Evolutionary conservation across 2,888 invertebrate species (phyloP).

Genomic region (Hypercompe scribonia): DNA sequence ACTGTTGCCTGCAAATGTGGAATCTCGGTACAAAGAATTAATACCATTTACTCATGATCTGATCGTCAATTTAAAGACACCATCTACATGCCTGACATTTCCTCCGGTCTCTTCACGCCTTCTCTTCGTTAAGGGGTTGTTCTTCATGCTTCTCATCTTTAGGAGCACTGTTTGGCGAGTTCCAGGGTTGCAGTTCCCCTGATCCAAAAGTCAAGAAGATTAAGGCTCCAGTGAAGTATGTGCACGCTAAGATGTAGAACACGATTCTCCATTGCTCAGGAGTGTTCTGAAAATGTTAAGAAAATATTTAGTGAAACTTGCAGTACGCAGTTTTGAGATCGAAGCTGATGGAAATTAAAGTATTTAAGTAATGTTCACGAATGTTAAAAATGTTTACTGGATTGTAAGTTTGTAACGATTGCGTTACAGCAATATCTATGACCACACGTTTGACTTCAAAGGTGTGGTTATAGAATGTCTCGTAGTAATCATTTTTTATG

Average conservation of each 20-base stretch:
- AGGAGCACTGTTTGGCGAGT: conserved; percentile 48
- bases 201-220: conserved; percentile 89
- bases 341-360: too few relatives aligned
- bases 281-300: conserved; percentile 85
- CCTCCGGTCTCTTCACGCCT: conserved; percentile 56
- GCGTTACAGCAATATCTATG: too few relatives aligned
- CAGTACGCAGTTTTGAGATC: not conserved
- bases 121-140: conserved; percentile 76
- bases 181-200: conserved; percentile 88
- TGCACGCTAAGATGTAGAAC: conserved; percentile 92
- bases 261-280: conserved; percentile 93
- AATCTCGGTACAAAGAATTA: not conserved
- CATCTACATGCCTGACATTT: conserved; percentile 32
- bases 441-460: too few relatives aligned
- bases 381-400: too few relatives aligned
- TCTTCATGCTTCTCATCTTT: conserved; percentile 63
- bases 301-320: not conserved
- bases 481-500: too few relatives aligned
- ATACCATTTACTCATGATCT: not conserved
- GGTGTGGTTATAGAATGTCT: too few relatives aligned
- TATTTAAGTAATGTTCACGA: too few relatives aligned
- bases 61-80: conserved; percentile 1
- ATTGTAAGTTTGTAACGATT: too few relatives aligned
- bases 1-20: not conserved
- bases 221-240: conserved; percentile 89